phyloP scores from a whole-genome alignment of 2,113 vertebrate genomes.

The Labeo catla region DNA sequence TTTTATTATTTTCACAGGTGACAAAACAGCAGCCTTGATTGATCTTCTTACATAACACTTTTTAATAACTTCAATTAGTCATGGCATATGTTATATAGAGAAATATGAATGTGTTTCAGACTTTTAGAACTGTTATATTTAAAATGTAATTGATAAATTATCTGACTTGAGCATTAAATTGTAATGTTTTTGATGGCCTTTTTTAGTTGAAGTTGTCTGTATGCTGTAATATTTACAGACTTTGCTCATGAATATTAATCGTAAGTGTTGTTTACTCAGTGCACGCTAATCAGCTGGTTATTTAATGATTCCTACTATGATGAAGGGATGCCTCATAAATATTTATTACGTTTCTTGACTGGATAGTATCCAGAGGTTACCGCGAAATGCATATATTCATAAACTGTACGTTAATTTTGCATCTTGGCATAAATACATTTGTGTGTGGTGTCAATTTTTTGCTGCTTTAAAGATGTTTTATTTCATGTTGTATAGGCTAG shows the following conservation, averaged over 20 bases:
- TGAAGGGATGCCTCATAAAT: background rate
- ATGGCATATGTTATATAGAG: too few species aligned
- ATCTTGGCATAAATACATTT: background rate
- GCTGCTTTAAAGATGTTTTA: background rate
- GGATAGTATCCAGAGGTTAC: background rate
- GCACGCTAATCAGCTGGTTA: background rate
- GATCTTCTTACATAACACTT: background rate
- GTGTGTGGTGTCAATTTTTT: background rate
- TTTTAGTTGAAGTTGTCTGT: background rate
- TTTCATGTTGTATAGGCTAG: background rate
- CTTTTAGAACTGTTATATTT: background rate
- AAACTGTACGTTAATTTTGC: background rate
- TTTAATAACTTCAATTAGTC: background rate
- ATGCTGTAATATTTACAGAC: background rate
- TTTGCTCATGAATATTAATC: background rate
- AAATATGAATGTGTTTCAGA: background rate
- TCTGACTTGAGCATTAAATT: background rate
- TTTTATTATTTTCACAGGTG: background rate
- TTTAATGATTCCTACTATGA: slow-evolving; percentile 1
- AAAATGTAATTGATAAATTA: background rate
- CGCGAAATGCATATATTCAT: background rate
- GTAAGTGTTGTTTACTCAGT: background rate
- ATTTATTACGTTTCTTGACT: background rate
- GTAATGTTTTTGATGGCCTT: background rate
- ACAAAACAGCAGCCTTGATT: background rate